A percentile compares a stretch with the other conserved stretches of the same genome.
phyloP scores from a whole-genome alignment of 2,888 invertebrate genomes.

The Luperina nickerlii region DNA sequence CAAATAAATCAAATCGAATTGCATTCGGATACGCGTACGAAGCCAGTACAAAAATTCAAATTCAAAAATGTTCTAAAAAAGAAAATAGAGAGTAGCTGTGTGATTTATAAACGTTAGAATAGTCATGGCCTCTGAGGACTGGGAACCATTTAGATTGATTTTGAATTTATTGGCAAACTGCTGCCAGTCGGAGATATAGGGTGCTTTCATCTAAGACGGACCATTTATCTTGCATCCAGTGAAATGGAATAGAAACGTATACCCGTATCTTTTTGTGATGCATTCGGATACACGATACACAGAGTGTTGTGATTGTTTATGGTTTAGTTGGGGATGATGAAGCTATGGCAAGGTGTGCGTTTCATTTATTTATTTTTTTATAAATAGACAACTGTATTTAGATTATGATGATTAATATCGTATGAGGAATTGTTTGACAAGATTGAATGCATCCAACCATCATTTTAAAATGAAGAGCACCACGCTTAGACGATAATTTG shows the following conservation, averaged over 20 bases:
- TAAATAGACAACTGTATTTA: neutral
- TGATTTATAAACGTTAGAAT: conserved; percentile 66
- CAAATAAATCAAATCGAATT: conserved; percentile 52
- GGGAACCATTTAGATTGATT: conserved; percentile 81
- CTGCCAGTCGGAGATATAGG: conserved; percentile 72
- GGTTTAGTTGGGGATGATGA: conserved; percentile 3
- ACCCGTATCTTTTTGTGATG: conserved; percentile 60
- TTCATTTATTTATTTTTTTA: neutral
- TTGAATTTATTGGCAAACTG: conserved; percentile 85
- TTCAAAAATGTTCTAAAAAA: conserved; percentile 58
- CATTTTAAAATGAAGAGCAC: neutral
- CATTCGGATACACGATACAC: conserved; percentile 50
- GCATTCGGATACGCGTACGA: conserved; percentile 38
- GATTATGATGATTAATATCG: neutral
- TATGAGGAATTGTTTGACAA: neutral
- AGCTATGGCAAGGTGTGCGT: neutral
- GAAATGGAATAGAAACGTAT: conserved; percentile 62
- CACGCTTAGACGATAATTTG: neutral
- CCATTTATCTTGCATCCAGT: conserved; percentile 81
- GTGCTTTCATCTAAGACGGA: conserved; percentile 81
- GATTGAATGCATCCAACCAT: neutral
- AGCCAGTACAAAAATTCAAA: conserved; percentile 51
- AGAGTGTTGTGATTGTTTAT: conserved; percentile 38
- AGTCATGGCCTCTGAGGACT: conserved; percentile 63
- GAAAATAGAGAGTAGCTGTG: conserved; percentile 49